Percentiles rank a stretch among this genome's conserved stretches.
Conservation (phyloP, 2,888 invertebrate genomes). For the Apotomis capreana region DNA sequence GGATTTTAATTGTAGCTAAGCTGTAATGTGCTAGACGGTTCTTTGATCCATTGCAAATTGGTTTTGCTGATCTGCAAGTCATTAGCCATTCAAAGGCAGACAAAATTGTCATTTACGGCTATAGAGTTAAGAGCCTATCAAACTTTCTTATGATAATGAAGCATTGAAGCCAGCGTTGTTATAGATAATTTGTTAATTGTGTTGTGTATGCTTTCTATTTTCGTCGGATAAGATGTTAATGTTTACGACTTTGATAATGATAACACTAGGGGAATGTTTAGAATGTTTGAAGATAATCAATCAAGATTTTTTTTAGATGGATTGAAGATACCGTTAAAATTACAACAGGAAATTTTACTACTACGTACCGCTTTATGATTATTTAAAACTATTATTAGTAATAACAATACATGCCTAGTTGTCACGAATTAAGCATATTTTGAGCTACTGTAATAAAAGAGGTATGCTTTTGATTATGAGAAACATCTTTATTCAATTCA, state of each 20-base stretch:
- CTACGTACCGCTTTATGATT: no score
- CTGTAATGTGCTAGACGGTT: conserved; percentile 32
- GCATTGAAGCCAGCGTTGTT: no score
- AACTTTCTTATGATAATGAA: background rate
- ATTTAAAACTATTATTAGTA: no score
- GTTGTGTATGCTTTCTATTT: background rate
- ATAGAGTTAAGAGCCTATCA: background rate
- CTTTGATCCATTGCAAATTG: background rate
- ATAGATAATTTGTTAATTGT: conserved; percentile 21
- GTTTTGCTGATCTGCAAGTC: background rate
- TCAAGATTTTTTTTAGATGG: background rate
- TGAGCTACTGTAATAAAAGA: no score
- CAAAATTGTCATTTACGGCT: background rate
- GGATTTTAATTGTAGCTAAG: background rate
- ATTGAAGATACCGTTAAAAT: background rate
- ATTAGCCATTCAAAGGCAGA: background rate
- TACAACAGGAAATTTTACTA: background rate
- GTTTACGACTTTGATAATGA: conserved; percentile 18
- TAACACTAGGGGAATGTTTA: conserved; percentile 4
- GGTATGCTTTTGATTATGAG: no score
- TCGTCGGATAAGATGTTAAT: conserved; percentile 2
- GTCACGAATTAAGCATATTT: no score
- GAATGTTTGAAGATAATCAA: conserved; percentile 22
- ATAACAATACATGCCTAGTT: no score
- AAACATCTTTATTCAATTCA: no score